Base-by-base conservation (phyloP, 92 coral and sea anemone species). In the Epizoanthus ramosus region DNA sequence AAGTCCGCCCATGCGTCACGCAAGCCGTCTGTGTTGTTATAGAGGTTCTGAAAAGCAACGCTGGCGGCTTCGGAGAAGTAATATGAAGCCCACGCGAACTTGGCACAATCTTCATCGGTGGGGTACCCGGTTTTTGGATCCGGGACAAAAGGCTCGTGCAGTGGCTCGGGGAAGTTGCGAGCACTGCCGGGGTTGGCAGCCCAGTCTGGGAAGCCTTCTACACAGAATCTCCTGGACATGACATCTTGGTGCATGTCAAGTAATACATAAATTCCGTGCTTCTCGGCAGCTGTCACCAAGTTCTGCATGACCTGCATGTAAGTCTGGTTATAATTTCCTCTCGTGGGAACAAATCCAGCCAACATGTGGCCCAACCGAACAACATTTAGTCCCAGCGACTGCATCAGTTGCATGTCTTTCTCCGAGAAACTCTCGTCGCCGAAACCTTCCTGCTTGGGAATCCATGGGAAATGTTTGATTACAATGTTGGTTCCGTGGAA, bases 171-270 rank as follows among this genome's bases (percentile, higher is more conserved):
- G 61, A 94, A 96, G 79, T 84, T 89, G 66, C 76, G 81, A 2
- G 97, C 98, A 33, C 81, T 74, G 9, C 95, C 98, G 14, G 98
- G 92, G 70, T 96, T 91, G 9, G 87, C 94, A 17, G 93, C 92
- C 99, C 99, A 96, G 73, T 89, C 85, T 6, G 99, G 94, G 80
- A 96, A 94, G 67, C 99, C 98, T 64, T 96, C 99, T 18, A 94
- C 99, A 37, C 99, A 96, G 76, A 96, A 89, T 85, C 88, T 88
- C 47, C 92, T 86, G 19, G 99, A 96, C 92, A 92, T 90, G 57
- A 93, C 99, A 64, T 96, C 99, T 80, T 94, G 99, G 76, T 96
- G 98, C 98, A 96, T 93, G 74, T 96, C 99, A 16, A 96, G 83
- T 57, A 96, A 91, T 33, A 94, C 74, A 59, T 96, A 96, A 59